Evolutionary conservation across 2,888 invertebrate genomes (phyloP), one percentile per base, ranked within the genome.

Genomic region (Euplagia quadripunctaria): DNA sequence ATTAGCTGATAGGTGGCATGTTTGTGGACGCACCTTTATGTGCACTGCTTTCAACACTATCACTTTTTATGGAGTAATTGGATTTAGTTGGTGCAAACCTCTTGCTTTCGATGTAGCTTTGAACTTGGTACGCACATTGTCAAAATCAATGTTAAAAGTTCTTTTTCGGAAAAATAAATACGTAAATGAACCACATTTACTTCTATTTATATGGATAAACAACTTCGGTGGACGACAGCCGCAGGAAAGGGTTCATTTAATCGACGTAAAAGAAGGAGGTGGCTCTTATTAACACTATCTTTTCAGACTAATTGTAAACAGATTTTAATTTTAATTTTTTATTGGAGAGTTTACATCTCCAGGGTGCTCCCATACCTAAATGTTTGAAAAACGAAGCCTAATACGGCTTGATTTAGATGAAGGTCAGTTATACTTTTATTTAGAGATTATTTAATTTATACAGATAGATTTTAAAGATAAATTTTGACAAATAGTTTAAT

Each of bases 1-100:
- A 89, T 90, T 90, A 90, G 88, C 86, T 85, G 88, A 91, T 91
- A 14, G 69, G 51, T 88, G 77, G 20, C 63, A 70, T 85, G 80
- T 84, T 84, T 84, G 82, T 82, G 69, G 79, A 78, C 77, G 76
- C 82, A 75, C 84, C 86, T 79, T 75, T 72, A 67, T 79, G 43
- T 72, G 55, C 58, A 42, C 68, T 66, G 71, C 81, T 76, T 75
- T 78, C 64, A 85, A 71, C 72, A 73, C 49, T 69, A 69, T 73
- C 64, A 55, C 49, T 58, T 73, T 64, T 52, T 20, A 12, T 42
- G 20, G n/a, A 71, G 14, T 61, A 31, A 61, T 61, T 61, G 14
- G 12, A 31, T 31, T 12, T 31, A 5, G 20, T 61, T 61, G 7
- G 31, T 31, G 11, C 14, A 14, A 61, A 46, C 43, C 43, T 8